Evolutionary conservation across 2,797 vertebrate genomes (phyloP), one percentile per base, ranked within the genome.

Genomic region (Vespertilio murinus): DNA sequence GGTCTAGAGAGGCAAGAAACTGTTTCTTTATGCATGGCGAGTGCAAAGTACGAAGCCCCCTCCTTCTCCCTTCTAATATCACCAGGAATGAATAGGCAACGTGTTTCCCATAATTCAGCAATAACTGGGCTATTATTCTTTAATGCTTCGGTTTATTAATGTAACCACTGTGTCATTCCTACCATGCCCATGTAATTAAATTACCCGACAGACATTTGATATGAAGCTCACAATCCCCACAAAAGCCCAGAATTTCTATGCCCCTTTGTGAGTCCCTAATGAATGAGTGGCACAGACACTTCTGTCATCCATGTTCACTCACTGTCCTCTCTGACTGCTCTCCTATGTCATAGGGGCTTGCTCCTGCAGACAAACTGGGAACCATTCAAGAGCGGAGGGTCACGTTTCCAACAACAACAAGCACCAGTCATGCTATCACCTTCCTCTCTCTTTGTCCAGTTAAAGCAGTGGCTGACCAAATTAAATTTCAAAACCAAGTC

Each of bases 81-180:
- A 91, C 89, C 83, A 91, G 91, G 94, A 96, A 96, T 97, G 96
- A 97, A 96, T 96, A 97, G 96, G 95, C 94, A 88, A 86, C 93
- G 65, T 97, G 96, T 97, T 97, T 97, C 96, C 95, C 95, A 96
- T 96, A 96, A 97, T 96, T 97, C 96, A 94, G 96, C 96, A 97
- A 96, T 97, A 97, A 97, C 96, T 96, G 94, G 88, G 78, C 96
- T 96, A 97, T 97, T 97, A 97, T 97, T 97, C 96, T 96, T 97
- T 96, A 97, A 96, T 97, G 95, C 95, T 94, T 96, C 95, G 91
- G 96, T 96, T 96, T 97, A 97, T 97, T 96, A 97, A 97, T 95
- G 96, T 97, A 97, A 93, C 95, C 95, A 96, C 96, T 97, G 96
- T 96, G 95, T 94, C 96, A 96, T 96, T 97, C 94, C 87, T 92